phyloP scores from a whole-genome alignment of 53 echinoderm and acorn worm genomes.

The Astropecten irregularis region DNA sequence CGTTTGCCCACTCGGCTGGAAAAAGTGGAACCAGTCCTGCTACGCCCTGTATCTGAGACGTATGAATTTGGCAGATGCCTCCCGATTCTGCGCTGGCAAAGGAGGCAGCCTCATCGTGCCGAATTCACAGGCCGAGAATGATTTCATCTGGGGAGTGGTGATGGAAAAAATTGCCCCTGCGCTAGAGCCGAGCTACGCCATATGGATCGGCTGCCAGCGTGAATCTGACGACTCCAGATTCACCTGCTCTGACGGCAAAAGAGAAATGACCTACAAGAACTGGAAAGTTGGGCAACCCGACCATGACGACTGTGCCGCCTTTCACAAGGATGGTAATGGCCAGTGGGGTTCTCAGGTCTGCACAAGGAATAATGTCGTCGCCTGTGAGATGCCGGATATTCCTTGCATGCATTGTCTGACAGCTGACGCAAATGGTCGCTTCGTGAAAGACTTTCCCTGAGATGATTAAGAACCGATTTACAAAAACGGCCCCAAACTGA shows the following conservation, averaged over 20 bases:
- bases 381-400: not conserved
- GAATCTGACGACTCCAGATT: not conserved
- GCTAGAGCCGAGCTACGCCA: not conserved
- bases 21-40: not conserved
- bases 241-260: not conserved
- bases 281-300: not conserved
- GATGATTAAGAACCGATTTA: too few relatives aligned
- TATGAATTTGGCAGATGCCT: not conserved
- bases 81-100: not conserved
- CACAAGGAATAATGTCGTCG: not conserved
- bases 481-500: too few relatives aligned
- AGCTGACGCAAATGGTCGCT: slow-evolving; percentile 17
- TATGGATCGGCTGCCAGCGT: not conserved
- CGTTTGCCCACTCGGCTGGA: not conserved
- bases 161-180: not conserved
- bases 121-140: slow-evolving; percentile 10
- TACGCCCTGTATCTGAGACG: not conserved
- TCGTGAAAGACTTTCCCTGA: not conserved
- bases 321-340: not conserved
- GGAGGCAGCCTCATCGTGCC: not conserved
- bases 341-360: not conserved
- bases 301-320: not conserved
- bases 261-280: not conserved
- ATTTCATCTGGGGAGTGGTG: not conserved
- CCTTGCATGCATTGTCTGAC: slow-evolving; percentile 24